These are phyloP conservation scores for Lasioglossum calceatum DNA, from an alignment of 2,888 invertebrate genomes.

Conservation along the genomic window DNA sequence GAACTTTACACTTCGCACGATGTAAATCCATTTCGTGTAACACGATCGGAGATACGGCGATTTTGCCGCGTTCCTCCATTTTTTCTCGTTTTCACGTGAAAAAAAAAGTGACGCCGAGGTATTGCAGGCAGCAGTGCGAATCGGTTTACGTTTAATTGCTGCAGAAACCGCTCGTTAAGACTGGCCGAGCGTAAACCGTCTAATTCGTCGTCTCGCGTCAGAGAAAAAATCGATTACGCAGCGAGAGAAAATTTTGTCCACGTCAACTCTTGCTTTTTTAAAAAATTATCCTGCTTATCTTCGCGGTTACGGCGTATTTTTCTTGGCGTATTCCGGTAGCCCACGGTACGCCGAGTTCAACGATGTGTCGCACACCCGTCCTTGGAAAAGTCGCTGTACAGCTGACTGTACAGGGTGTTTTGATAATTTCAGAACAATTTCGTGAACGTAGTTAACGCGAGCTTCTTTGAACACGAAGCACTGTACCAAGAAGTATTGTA, in stretches of 20 bases:
- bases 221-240: background rate
- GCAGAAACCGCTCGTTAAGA: background rate
- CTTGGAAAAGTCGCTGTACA: background rate
- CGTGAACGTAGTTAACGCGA: background rate
- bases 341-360: background rate
- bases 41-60: background rate
- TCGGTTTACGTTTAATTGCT: background rate
- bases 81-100: background rate
- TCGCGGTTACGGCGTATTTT: background rate
- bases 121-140: background rate
- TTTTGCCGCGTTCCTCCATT: background rate
- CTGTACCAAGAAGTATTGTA: background rate
- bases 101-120: background rate
- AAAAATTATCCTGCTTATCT: background rate
- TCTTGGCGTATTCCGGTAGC: background rate
- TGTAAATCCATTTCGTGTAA: constrained; percentile 18
- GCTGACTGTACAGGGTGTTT: background rate
- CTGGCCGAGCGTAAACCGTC: background rate
- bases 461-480: background rate
- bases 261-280: background rate
- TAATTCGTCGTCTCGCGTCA: background rate
- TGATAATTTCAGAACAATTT: background rate
- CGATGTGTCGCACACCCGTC: background rate
- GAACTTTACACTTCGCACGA: constrained; percentile 34
- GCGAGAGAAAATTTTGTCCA: background rate